Conservation (phyloP, 2,797 vertebrate genomes). For the Cossypha heuglini region DNA sequence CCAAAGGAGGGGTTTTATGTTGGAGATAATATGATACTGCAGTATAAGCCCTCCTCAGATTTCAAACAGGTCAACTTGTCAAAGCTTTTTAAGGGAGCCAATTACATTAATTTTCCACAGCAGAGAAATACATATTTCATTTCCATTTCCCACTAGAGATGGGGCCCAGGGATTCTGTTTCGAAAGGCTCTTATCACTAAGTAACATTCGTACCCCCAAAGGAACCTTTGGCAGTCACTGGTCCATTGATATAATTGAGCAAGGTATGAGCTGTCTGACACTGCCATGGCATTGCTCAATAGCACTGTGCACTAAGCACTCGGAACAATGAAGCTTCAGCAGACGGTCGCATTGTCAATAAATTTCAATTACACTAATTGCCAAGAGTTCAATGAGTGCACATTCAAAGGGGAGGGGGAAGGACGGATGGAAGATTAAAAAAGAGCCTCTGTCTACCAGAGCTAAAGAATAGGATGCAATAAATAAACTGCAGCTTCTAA, state of each 20-base stretch:
- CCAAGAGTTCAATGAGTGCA: slow-evolving; percentile 90
- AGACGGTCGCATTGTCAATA: slow-evolving; percentile 89
- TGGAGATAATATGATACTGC: slow-evolving; percentile 76
- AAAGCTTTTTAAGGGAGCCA: slow-evolving; percentile 85
- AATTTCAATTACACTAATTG: slow-evolving; percentile 98
- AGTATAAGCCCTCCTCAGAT: slow-evolving; percentile 77
- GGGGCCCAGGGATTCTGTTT: slow-evolving; percentile 84
- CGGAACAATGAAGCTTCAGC: slow-evolving; percentile 89
- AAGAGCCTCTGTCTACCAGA: slow-evolving; percentile 67
- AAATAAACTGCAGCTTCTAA: slow-evolving; percentile 78
- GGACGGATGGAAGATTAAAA: slow-evolving; percentile 63
- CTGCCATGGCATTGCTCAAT: slow-evolving; percentile 80
- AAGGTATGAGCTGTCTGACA: slow-evolving; percentile 87
- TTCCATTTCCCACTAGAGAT: slow-evolving; percentile 83
- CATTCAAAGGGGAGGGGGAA: slow-evolving; percentile 78
- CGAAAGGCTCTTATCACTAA: slow-evolving; percentile 94
- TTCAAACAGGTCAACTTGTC: slow-evolving; percentile 85
- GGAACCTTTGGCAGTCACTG: slow-evolving; percentile 92
- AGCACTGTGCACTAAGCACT: slow-evolving; percentile 83
- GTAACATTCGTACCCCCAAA: slow-evolving; percentile 93
- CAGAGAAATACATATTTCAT: slow-evolving; percentile 89
- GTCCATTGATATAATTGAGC: slow-evolving; percentile 94
- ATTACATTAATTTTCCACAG: slow-evolving; percentile 89
- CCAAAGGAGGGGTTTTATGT: slow-evolving; percentile 57
- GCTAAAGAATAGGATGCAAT: slow-evolving; percentile 76